Percentiles rank a stretch among this genome's conserved stretches.
phyloP scores from a whole-genome alignment of 1,140 invertebrate species.

The Drosophila novamexicana region DNA sequence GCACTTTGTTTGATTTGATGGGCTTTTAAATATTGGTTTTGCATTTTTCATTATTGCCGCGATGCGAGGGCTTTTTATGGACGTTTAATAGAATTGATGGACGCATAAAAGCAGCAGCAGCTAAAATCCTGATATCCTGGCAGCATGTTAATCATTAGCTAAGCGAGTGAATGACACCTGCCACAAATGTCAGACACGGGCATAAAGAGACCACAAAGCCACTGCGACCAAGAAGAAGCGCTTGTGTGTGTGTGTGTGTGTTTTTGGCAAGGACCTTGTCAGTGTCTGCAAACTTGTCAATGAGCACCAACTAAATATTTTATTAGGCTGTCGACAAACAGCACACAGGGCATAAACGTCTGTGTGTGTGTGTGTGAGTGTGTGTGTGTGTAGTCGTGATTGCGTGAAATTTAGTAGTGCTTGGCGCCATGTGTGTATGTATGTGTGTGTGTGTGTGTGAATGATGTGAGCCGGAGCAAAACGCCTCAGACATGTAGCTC shows the following conservation, averaged over 20 bases:
- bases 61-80: slow-evolving; percentile 42
- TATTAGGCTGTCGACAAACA: slow-evolving; percentile 75
- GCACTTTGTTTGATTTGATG: slow-evolving; percentile 76
- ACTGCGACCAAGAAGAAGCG: background rate
- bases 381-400: slow-evolving; percentile 73
- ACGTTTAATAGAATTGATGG: slow-evolving; percentile 73
- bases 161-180: slow-evolving; percentile 52
- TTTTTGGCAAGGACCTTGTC: slow-evolving; percentile 56
- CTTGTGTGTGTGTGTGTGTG: background rate
- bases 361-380: slow-evolving; percentile 35
- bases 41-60: slow-evolving; percentile 73
- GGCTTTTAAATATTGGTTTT: slow-evolving; percentile 81
- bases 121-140: background rate
- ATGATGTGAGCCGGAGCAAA: slow-evolving; percentile 42
- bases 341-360: slow-evolving; percentile 7
- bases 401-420: slow-evolving; percentile 78
- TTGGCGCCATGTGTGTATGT: slow-evolving; percentile 28
- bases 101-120: slow-evolving; percentile 37
- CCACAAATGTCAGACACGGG: slow-evolving; percentile 51
- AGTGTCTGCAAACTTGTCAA: slow-evolving; percentile 81
- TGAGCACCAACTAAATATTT: slow-evolving; percentile 83
- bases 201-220: slow-evolving; percentile 72
- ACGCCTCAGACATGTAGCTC: slow-evolving; percentile 65
- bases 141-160: slow-evolving; percentile 44
- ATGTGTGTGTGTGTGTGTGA: slow-evolving; percentile 23